Evolutionary conservation across 2,797 vertebrate genomes (phyloP), one percentile per base, ranked within the genome.

Genomic region (Labroides dimidiatus): DNA sequence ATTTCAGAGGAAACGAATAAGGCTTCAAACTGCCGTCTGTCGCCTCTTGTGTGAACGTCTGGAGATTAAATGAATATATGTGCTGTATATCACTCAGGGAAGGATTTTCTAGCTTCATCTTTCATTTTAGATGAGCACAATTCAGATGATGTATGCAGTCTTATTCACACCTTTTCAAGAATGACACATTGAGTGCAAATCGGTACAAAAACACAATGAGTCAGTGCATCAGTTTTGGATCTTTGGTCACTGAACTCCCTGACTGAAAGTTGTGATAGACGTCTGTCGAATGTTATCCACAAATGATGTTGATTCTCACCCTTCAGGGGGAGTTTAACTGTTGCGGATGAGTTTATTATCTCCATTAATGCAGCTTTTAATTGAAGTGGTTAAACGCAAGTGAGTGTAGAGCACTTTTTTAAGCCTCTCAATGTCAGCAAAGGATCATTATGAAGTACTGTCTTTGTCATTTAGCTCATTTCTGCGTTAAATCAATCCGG

Each of bases 151-250:
- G 13, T 54, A 53, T 33, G 64, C 62, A 37, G 39, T 63, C 54
- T 64, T 27, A 42, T 67, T 81, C 63, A 62, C 72, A 69, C 67
- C 27, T 64, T 77, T 61, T 23, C 27, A 50, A 17, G 43, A 43
- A 80, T 65, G 64, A 77, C 59, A 81, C 78, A 67, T 4, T 59
- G 57, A 73, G 49, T 33, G 51, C 47, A 60, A 44, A 36, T 19
- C 56, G 68, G 68, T 75, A 75, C 23, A 54, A 66, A n/a, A 66
- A 72, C 65, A 64, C 62, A 61, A 36, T 64, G 52, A 82, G 37
- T 65, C 53, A 63, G 19, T 49, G 59, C 6, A 13, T 69, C 20
- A 68, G 44, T 59, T 61, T 43, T 47, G 41, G 24, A 64, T 60
- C 20, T 58, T 58, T 23, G 21, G 56, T 60, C 64, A 57, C 44